phyloP scores from a whole-genome alignment of 2,888 invertebrate genomes.

The Orthosia gothica region DNA sequence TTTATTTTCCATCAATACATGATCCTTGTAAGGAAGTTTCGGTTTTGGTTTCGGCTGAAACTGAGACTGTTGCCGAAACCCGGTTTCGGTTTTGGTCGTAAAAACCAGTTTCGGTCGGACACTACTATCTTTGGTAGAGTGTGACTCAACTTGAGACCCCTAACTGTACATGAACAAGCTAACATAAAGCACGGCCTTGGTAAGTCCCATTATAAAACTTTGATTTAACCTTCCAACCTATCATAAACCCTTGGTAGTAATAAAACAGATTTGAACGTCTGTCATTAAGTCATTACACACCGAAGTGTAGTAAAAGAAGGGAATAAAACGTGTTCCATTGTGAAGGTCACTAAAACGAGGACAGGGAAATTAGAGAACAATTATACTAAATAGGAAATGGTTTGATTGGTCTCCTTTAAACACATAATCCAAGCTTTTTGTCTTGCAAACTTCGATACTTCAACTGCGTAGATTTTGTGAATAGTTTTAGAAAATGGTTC shows the following conservation, averaged over 20 bases:
- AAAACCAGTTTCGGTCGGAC: no score
- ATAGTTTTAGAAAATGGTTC: neutral
- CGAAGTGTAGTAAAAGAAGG: conserved; percentile 42
- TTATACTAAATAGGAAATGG: conserved; percentile 24
- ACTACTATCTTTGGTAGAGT: no score
- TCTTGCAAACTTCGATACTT: neutral
- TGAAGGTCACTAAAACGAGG: conserved; percentile 28
- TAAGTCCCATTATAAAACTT: conserved; percentile 37
- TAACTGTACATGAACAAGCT: neutral
- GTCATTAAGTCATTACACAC: conserved; percentile 48
- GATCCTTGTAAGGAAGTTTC: no score
- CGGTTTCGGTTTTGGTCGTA: no score
- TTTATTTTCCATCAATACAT: no score
- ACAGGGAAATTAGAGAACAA: conserved; percentile 18
- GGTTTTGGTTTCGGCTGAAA: no score
- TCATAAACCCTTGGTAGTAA: conserved; percentile 36
- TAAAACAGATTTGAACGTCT: conserved; percentile 46
- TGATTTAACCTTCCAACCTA: conserved; percentile 33
- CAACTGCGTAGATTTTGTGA: neutral
- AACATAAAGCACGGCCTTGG: neutral
- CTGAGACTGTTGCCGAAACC: no score
- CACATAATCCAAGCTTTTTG: neutral
- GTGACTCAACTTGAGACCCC: no score
- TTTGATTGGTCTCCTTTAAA: conserved; percentile 20
- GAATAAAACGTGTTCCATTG: conserved; percentile 18